Evolutionary conservation across 2,888 invertebrate species (phyloP).

Genomic region (Diplazon laetatorius): DNA sequence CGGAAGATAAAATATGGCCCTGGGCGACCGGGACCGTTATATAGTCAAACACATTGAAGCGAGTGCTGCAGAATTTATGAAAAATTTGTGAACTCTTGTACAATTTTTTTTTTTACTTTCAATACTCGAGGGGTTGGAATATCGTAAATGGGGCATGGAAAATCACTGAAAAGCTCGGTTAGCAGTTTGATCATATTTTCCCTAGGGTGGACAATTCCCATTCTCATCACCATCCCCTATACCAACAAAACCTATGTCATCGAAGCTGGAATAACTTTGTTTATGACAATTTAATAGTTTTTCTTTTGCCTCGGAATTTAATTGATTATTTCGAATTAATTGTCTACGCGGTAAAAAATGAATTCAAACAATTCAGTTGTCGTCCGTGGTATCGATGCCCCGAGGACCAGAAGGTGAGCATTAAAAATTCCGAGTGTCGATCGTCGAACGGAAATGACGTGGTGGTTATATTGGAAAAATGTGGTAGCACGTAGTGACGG

Average conservation of each 20-base stretch:
- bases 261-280: too few species aligned
- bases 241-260: too few species aligned
- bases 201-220: too few species aligned
- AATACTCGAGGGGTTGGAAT: too few species aligned
- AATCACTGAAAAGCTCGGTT: too few species aligned
- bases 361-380: not conserved
- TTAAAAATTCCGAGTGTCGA: slow-evolving; percentile 29
- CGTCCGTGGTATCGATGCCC: not conserved
- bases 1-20: slow-evolving; percentile 17
- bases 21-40: slow-evolving; percentile 11
- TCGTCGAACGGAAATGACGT: slow-evolving; percentile 34
- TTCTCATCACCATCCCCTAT: too few species aligned
- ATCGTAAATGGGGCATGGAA: not conserved
- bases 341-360: not conserved
- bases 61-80: not conserved
- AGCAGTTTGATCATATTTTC: too few species aligned
- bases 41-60: not conserved
- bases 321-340: too few species aligned
- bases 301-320: too few species aligned
- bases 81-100: not conserved
- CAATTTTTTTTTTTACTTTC: not conserved
- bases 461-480: slow-evolving; percentile 35
- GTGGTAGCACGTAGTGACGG: slow-evolving; percentile 29
- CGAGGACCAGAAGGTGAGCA: not conserved
- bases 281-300: too few species aligned